Conservation (phyloP, 1,140 invertebrate genomes). For the Pseudomyrmex dendroicus region DNA sequence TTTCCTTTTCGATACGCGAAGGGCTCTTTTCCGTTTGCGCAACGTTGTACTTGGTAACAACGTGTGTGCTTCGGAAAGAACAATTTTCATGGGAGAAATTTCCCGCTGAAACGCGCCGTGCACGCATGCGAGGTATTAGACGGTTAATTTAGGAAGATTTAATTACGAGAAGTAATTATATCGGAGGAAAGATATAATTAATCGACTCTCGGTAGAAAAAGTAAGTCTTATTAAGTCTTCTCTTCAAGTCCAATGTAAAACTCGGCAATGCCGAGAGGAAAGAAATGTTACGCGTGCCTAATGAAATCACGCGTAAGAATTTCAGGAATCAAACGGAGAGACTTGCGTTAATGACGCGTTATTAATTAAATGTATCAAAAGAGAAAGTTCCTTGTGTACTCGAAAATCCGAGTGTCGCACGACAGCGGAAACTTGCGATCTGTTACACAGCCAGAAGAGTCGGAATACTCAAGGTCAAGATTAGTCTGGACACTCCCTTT, state of each 20-base stretch:
- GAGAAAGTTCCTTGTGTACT: background rate
- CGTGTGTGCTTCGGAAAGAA: background rate
- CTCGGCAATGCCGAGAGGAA: background rate
- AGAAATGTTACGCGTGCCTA: background rate
- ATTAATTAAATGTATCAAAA: background rate
- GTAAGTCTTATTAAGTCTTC: no score
- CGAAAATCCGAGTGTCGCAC: background rate
- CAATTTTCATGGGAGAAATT: conserved; percentile 40
- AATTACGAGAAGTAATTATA: conserved; percentile 51
- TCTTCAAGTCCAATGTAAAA: background rate
- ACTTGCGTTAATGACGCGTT: background rate
- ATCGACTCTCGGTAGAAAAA: conserved; percentile 11
- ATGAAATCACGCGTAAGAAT: background rate
- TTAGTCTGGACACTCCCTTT: conserved; percentile 52
- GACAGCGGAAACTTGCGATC: background rate
- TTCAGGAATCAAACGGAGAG: background rate
- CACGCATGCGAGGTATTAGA: background rate
- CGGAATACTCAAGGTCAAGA: conserved; percentile 55
- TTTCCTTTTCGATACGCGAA: conserved; percentile 54
- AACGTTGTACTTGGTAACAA: background rate
- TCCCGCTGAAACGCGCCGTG: background rate
- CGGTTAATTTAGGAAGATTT: background rate
- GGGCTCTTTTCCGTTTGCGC: conserved; percentile 25
- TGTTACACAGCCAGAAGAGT: conserved; percentile 26
- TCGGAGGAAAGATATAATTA: conserved; percentile 34